Percentiles rank a stretch among this genome's conserved stretches.
Evolutionary conservation across 2,797 vertebrate genomes (phyloP).

Genomic region (Nannoperca australis): DNA sequence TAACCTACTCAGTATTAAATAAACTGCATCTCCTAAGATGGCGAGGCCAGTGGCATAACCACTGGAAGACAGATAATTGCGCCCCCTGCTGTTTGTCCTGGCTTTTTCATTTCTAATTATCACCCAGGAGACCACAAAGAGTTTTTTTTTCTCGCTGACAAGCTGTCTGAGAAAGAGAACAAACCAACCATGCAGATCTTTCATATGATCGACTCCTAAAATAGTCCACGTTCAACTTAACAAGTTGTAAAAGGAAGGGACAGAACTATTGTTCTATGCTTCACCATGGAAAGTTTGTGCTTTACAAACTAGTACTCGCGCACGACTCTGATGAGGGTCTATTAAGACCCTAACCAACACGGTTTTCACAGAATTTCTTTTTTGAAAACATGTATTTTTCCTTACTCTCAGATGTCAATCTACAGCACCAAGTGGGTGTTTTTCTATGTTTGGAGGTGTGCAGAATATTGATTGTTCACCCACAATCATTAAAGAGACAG

Average conservation of each 20-base stretch:
- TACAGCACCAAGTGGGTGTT: slow-evolving; percentile 69
- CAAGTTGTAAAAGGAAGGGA: slow-evolving; percentile 21
- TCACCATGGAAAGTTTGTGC: neutral
- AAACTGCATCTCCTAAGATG: slow-evolving; percentile 33
- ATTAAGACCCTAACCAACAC: slow-evolving; percentile 3
- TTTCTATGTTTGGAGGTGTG: slow-evolving; percentile 79
- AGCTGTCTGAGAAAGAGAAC: slow-evolving; percentile 60
- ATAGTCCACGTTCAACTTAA: slow-evolving; percentile 39
- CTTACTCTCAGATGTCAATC: slow-evolving; percentile 58
- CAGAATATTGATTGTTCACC: slow-evolving; percentile 80
- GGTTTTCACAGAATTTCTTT: slow-evolving; percentile 7
- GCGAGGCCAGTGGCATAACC: slow-evolving; percentile 40
- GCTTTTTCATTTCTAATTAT: slow-evolving; percentile 73
- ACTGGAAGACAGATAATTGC: slow-evolving; percentile 50
- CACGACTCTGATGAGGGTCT: slow-evolving; percentile 13
- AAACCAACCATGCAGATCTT: slow-evolving; percentile 51
- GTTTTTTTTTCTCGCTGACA: slow-evolving; percentile 60
- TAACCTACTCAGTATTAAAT: slow-evolving; percentile 33
- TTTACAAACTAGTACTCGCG: slow-evolving; percentile 26
- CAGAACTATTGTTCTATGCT: neutral
- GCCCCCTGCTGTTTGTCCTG: slow-evolving; percentile 68
- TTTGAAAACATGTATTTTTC: slow-evolving; percentile 39
- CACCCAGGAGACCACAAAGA: slow-evolving; percentile 67
- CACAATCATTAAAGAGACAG: slow-evolving; percentile 80
- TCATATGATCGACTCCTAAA: slow-evolving; percentile 53